Evolutionary conservation across 2,888 invertebrate species (phyloP).

Genomic region (Acrobasis suavella): DNA sequence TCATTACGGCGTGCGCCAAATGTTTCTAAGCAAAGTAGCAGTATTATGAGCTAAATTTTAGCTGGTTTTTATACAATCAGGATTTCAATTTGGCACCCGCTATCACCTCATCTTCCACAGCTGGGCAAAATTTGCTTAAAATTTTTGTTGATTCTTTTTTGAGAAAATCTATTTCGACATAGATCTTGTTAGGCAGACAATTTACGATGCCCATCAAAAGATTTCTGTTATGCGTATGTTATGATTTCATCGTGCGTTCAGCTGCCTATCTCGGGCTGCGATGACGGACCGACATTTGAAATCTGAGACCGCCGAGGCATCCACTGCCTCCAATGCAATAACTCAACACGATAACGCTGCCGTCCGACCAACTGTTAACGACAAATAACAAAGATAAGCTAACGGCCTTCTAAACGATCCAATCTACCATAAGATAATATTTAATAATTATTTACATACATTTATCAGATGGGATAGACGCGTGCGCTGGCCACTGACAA

Average conservation of each 20-base stretch:
- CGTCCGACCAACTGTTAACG: constrained; percentile 71
- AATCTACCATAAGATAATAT: constrained; percentile 76
- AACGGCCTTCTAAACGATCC: constrained; percentile 76
- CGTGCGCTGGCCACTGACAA: constrained; percentile 55
- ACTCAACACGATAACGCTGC: constrained; percentile 73
- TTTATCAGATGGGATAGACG: constrained; percentile 73
- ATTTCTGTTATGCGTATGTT: constrained; percentile 17
- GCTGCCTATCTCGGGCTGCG: constrained; percentile 54
- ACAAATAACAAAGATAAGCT: constrained; percentile 78
- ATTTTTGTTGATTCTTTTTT: too few relatives aligned
- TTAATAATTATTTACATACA: constrained; percentile 79
- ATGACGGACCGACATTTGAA: constrained; percentile 58
- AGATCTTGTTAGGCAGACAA: not conserved
- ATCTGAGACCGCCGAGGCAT: constrained; percentile 62
- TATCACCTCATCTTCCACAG: too few relatives aligned
- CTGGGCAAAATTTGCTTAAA: too few relatives aligned
- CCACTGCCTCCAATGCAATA: constrained; percentile 58
- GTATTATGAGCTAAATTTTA: too few relatives aligned
- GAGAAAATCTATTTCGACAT: too few relatives aligned
- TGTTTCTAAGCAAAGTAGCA: too few relatives aligned
- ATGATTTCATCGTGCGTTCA: constrained; percentile 42
- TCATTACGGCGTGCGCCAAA: too few relatives aligned
- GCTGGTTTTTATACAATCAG: too few relatives aligned
- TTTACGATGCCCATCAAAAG: constrained; percentile 23
- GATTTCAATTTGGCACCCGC: too few relatives aligned